Percentiles rank a stretch among this genome's conserved stretches.
phyloP scores from a whole-genome alignment of 2,888 invertebrate genomes.

The Ormyrus rosae region DNA sequence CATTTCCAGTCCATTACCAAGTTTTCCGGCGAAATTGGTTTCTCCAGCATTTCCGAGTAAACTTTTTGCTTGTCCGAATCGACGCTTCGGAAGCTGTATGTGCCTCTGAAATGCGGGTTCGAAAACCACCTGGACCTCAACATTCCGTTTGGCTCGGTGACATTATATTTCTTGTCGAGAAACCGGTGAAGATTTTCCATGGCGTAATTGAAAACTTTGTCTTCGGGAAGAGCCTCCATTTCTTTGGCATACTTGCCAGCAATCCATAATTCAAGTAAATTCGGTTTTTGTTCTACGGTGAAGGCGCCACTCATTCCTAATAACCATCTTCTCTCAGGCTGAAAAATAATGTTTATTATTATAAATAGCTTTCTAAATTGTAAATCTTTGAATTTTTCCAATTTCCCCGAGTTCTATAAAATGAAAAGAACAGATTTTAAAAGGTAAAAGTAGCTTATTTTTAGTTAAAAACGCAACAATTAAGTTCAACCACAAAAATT shows the following conservation, averaged over 20 bases:
- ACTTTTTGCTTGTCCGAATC: conserved; percentile 76
- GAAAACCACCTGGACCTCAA: conserved; percentile 83
- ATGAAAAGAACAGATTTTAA: no score
- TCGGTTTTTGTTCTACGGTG: conserved; percentile 79
- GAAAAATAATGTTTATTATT: conserved; percentile 25
- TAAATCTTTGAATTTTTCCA: not conserved
- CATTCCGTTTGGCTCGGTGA: conserved; percentile 77
- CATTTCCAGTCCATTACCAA: conserved; percentile 5
- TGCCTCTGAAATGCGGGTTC: conserved; percentile 84
- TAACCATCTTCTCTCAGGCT: conserved; percentile 78
- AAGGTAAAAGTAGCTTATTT: no score
- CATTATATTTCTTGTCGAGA: conserved; percentile 73
- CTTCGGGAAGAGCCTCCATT: conserved; percentile 79
- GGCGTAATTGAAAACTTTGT: conserved; percentile 76
- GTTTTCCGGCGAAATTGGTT: conserved; percentile 72
- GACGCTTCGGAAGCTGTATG: conserved; percentile 81
- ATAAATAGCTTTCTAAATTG: not conserved
- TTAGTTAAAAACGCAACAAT: no score
- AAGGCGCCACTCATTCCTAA: conserved; percentile 81
- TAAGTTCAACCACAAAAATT: no score
- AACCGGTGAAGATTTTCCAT: conserved; percentile 77
- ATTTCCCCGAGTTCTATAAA: no score
- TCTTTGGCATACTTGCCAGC: conserved; percentile 79
- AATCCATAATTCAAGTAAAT: conserved; percentile 82
- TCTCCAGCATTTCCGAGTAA: conserved; percentile 77